Base-by-base conservation (phyloP, 2,888 invertebrate species). In the Conistra vaccinii region DNA sequence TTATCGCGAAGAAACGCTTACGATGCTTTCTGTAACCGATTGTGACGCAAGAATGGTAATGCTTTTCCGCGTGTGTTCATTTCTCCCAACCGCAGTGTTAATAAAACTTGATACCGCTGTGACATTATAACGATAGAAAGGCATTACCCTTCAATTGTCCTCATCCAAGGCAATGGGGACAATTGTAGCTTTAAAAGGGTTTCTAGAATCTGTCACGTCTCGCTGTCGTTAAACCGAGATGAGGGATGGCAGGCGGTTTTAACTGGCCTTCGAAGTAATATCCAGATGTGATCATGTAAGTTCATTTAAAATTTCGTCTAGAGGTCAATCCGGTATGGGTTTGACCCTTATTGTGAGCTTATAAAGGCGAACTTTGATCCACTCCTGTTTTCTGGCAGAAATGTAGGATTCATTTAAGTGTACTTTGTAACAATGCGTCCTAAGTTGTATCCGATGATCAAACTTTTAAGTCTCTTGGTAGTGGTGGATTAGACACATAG, bases 1-100 rank as follows among this genome's bases (percentile, higher is more conserved):
- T 67, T 23, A 83, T 68, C 67, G 23, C 45, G 55, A 68, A 63
- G 58, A 82, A 72, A 67, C 57, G 67, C 60, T 69, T 42, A 68
- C 45, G 60, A 60, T 12, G 39, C 60, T 51, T 73, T 76, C 69
- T 75, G 61, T 69, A 71, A 55, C 58, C 14, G 26, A 71, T 70
- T 58, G 69, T 75, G 69, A 45, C 55, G 63, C 66, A 71, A 82
- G 55, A 68, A 57, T 26, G 29, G 32, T 65, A 57, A 73, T 73
- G 58, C 10, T 14, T 67, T 62, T 72, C 62, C 51, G 39, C 3
- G 20, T 66, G 14, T 62, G 69, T 55, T 68, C 23, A 45, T 57
- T 58, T 75, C 32, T 42, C n/a, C 35, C 32, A 66, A 74, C 66
- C 10, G 23, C 29, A n/a, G 4, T 55, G 51, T 23, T 42, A 69